Percentiles rank a stretch among this genome's conserved stretches.
Evolutionary conservation across 1,140 invertebrate species (phyloP).

Genomic region (Anoplophora glabripennis): DNA sequence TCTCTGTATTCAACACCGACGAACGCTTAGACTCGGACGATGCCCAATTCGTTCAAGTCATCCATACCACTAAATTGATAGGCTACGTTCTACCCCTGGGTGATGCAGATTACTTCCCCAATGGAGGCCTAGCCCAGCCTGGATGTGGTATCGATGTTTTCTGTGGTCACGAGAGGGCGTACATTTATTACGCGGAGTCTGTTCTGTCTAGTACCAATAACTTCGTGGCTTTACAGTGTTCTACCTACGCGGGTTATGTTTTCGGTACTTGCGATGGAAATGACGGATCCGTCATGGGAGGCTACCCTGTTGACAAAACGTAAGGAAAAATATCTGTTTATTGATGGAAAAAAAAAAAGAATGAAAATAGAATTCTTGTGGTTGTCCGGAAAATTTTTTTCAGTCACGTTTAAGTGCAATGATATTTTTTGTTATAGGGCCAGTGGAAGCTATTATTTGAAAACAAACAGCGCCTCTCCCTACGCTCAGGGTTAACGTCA

Average conservation of each 20-base stretch:
- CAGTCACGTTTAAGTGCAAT: neutral
- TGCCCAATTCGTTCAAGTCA: slow-evolving; percentile 60
- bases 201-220: slow-evolving; percentile 4
- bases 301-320: slow-evolving; percentile 50
- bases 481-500: slow-evolving; percentile 12
- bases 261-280: slow-evolving; percentile 54
- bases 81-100: slow-evolving; percentile 61
- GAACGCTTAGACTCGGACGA: slow-evolving; percentile 60
- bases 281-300: slow-evolving; percentile 55
- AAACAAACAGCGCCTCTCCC: slow-evolving; percentile 17
- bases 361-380: neutral
- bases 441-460: slow-evolving; percentile 21
- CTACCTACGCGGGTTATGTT: slow-evolving; percentile 55
- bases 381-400: neutral
- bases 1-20: slow-evolving; percentile 48
- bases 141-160: slow-evolving; percentile 58
- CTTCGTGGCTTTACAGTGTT: slow-evolving; percentile 54
- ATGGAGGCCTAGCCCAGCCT: slow-evolving; percentile 64
- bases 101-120: slow-evolving; percentile 70
- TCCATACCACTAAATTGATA: slow-evolving; percentile 63
- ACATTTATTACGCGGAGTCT: slow-evolving; percentile 52
- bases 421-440: slow-evolving; percentile 24
- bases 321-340: slow-evolving; percentile 8
- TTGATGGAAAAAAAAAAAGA: slow-evolving; percentile 1
- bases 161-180: slow-evolving; percentile 58